Percentiles rank a stretch among this genome's conserved stretches.
These are phyloP conservation scores for Hydriomena furcata DNA, from an alignment of 2,888 invertebrate species.

Conservation along the genomic window DNA sequence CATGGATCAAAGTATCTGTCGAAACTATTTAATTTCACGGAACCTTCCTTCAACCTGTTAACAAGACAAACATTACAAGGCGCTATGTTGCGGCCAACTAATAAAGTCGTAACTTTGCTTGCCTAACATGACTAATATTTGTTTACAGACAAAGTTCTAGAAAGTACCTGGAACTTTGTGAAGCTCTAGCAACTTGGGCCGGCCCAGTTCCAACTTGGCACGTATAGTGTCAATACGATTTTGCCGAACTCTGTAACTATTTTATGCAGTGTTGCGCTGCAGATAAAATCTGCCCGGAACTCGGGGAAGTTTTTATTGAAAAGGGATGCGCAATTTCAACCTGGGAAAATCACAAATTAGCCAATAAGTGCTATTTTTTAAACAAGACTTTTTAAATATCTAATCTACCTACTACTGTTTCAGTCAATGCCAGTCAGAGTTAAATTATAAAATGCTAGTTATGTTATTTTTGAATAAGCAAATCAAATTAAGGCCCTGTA, in stretches of 20 bases:
- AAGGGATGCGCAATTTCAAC: conserved; percentile 16
- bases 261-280: conserved; percentile 44
- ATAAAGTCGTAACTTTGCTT: conserved; percentile 18
- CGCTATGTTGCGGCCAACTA: conserved; percentile 19
- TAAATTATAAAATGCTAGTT: no score
- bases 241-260: conserved; percentile 47
- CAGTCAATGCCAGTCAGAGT: no score
- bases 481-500: no score
- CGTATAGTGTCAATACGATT: conserved; percentile 54
- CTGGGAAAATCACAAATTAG: conserved; percentile 14
- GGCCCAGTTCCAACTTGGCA: conserved; percentile 28
- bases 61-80: conserved; percentile 14
- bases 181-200: conserved; percentile 33
- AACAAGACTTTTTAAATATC: no score
- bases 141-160: conserved; percentile 16
- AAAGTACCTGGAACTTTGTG: conserved; percentile 13
- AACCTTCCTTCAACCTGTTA: not conserved
- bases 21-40: not conserved
- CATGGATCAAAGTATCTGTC: not conserved
- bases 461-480: no score
- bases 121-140: conserved; percentile 22
- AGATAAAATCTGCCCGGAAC: conserved; percentile 37
- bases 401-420: no score
- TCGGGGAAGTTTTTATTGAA: conserved; percentile 24
- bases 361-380: no score